Conservation (phyloP, 2,113 vertebrate genomes). For the Ceratotherium simum region DNA sequence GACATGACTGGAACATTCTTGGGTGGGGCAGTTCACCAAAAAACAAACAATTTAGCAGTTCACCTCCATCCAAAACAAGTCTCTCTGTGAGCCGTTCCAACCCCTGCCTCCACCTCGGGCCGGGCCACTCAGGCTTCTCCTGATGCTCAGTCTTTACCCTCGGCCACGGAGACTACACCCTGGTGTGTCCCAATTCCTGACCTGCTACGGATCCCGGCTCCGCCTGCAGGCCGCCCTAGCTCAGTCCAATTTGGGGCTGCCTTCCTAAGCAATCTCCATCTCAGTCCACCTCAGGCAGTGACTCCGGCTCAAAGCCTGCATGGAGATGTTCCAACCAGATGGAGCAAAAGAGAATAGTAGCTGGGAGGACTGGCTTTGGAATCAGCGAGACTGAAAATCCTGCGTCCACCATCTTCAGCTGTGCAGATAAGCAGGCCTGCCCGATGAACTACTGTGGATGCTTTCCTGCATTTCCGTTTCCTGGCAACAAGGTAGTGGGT, state of each 20-base stretch:
- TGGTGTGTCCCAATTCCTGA: not conserved
- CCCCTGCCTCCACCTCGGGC: not conserved
- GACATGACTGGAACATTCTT: constrained; percentile 68
- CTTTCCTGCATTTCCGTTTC: not conserved
- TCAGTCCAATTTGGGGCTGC: not conserved
- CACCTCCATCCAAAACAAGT: constrained; percentile 66
- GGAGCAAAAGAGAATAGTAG: not conserved
- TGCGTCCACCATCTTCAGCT: not conserved
- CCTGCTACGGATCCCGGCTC: too few relatives aligned
- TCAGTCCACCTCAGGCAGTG: not conserved
- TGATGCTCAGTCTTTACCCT: not conserved
- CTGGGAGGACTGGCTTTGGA: not conserved
- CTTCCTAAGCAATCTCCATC: not conserved
- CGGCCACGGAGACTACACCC: not conserved
- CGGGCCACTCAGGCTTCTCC: not conserved
- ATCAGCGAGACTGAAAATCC: not conserved
- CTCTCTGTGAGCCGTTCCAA: not conserved
- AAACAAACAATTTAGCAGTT: constrained; percentile 65
- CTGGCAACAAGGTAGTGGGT: not conserved
- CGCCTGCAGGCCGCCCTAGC: not conserved
- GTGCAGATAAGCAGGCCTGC: not conserved
- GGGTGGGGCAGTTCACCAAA: constrained; percentile 56
- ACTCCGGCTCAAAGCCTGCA: not conserved
- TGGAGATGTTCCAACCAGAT: not conserved
- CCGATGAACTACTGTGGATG: fast-evolving